A percentile compares a stretch with the other conserved stretches of the same genome.
These are phyloP conservation scores for Raja brachyura DNA, from an alignment of 2,113 vertebrate genomes.

Conservation along the genomic window DNA sequence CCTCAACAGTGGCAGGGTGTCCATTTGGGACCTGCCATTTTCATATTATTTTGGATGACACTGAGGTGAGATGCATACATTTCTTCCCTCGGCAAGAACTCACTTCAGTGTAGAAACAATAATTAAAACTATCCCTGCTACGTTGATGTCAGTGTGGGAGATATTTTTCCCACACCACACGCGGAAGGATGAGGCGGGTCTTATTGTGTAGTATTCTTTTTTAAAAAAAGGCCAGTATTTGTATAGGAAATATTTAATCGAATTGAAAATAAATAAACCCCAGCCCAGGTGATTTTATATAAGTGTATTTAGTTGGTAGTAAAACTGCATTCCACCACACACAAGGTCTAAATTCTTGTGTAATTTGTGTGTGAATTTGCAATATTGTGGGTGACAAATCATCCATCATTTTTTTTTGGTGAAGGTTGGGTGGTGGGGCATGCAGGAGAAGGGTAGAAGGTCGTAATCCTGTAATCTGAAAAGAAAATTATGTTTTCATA, in stretches of 20 bases:
- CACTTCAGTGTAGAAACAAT: not conserved
- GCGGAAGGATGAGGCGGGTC: not conserved
- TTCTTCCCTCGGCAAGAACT: not conserved
- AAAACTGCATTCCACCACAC: constrained; percentile 26
- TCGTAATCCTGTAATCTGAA: constrained; percentile 35
- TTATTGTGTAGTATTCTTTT: not conserved
- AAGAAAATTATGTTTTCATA: constrained; percentile 36
- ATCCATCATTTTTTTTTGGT: constrained; percentile 31
- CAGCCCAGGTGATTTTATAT: not conserved
- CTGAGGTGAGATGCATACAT: not conserved
- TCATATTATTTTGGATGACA: not conserved
- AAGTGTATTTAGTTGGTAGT: constrained; percentile 17
- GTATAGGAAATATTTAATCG: constrained; percentile 2
- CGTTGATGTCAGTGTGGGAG: not conserved
- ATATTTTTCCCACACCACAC: not conserved
- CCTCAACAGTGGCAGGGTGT: not conserved
- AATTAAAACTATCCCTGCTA: not conserved
- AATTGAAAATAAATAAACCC: not conserved
- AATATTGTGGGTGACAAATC: constrained; percentile 33
- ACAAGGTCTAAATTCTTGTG: constrained; percentile 14
- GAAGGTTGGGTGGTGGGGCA: not conserved
- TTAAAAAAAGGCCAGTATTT: not conserved
- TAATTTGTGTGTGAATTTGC: constrained; percentile 26
- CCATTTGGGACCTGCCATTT: not conserved
- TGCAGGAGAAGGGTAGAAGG: not conserved